Base-by-base conservation (phyloP, 2,888 invertebrate species). In the Liopterus haemorrhoidalis region DNA sequence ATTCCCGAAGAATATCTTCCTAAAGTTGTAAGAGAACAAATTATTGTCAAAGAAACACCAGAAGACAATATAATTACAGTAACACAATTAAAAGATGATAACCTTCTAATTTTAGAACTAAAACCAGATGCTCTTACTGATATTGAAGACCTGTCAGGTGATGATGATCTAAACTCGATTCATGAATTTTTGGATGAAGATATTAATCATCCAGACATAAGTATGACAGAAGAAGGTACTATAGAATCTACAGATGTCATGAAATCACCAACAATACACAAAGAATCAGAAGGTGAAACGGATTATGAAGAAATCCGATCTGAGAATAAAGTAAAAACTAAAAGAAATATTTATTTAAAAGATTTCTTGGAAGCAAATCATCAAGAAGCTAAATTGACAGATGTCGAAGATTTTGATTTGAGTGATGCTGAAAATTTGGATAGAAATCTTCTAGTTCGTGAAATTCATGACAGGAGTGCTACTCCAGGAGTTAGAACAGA, bases 241-340 rank as follows among this genome's bases (percentile, higher is more conserved):
- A 36, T 28, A 2, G 30, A 41, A 6, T 33, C 30, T 19, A 32
- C 25, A 15, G 45, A 45, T 45, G 15, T 14, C 8, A 14, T 45
- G 15, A 46, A 35, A 43, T 4, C 30, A 14, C 46, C 48, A 21
- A 14, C 5, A 4, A 49, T 40, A 28, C 3, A 20, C n/a, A 35
- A 40, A 5, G 37, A 41, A 4, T 22, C 16, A 19, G 70, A 70
- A 48, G 64, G 67, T 9, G 55, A 66, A 2, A 73, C 73, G 4
- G 74, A 74, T 52, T 68, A 69, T 2, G 74, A 74, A 55, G 74
- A 73, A 49, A 60, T 71, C 40, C 53, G 49, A 41, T 19, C 49
- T 11, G 16, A 15, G 27, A 22, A 18, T 21, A 27, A 36, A 38
- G 28, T 16, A n/a, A 25, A n/a, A 37, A 11, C 2, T 12, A 31